Evolutionary conservation across 2,113 vertebrate genomes (phyloP).

Genomic region (Saguinus imperator): DNA sequence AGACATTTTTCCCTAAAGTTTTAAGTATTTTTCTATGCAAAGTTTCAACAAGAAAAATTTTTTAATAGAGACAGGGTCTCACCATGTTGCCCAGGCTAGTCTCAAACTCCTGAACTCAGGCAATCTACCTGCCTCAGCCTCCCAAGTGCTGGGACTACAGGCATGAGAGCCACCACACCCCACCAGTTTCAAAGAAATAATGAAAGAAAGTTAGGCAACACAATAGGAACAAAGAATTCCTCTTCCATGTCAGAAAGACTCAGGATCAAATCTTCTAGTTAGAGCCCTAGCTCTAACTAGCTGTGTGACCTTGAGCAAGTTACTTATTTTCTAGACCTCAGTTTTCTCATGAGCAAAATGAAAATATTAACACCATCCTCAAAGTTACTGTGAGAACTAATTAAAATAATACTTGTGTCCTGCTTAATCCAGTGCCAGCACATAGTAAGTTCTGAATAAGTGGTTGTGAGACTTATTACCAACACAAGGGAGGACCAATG

Average conservation of each 20-base stretch:
- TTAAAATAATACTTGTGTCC: not conserved
- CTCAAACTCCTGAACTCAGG: too few relatives aligned
- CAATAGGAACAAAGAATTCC: not conserved
- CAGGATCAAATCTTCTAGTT: constrained; percentile 14
- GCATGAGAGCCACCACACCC: too few relatives aligned
- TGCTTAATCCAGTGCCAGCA: not conserved
- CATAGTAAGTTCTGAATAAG: not conserved
- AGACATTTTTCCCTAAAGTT: constrained; percentile 17
- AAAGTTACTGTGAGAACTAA: not conserved
- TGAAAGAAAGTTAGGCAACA: not conserved
- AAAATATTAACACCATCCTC: constrained; percentile 19
- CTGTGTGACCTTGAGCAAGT: not conserved
- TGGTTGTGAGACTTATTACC: not conserved
- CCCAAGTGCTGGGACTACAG: too few relatives aligned
- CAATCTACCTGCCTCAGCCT: too few relatives aligned
- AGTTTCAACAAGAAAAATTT: not conserved
- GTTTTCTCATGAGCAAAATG: constrained; percentile 37
- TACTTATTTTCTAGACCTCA: not conserved
- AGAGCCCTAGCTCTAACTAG: not conserved
- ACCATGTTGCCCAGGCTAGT: too few relatives aligned
- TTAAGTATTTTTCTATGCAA: not conserved
- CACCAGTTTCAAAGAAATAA: not conserved
- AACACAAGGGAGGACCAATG: not conserved
- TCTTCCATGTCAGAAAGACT: not conserved
- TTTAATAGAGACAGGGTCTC: too few relatives aligned